Conservation (phyloP, 2,797 vertebrate genomes). For the Triplophysa bombifrons region DNA sequence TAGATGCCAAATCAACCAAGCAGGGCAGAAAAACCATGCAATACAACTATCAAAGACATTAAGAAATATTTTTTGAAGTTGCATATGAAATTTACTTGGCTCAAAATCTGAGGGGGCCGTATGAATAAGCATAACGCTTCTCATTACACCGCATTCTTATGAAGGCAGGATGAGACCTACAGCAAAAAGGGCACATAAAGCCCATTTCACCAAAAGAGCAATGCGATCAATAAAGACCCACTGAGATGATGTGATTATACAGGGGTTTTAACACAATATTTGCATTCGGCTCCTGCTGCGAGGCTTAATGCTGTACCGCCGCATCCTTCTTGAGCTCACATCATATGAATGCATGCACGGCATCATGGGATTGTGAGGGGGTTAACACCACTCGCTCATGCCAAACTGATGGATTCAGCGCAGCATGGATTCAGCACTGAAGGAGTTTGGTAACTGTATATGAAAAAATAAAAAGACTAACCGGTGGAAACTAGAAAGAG, state of each 20-base stretch:
- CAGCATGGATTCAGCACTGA: constrained; percentile 15
- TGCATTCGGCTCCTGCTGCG: constrained; percentile 19
- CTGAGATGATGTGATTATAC: constrained; percentile 28
- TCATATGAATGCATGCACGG: constrained; percentile 3
- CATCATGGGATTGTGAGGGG: constrained; percentile 19
- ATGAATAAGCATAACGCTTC: not conserved
- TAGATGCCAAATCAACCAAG: not conserved
- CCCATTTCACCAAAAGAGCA: constrained; percentile 1
- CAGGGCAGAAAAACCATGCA: not conserved
- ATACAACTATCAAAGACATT: not conserved
- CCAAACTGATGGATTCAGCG: constrained; percentile 35
- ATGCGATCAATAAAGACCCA: constrained; percentile 24
- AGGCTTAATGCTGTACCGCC: constrained; percentile 8
- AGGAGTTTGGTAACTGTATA: constrained; percentile 37
- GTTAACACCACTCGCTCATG: constrained; percentile 14
- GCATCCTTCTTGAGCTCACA: constrained; percentile 5
- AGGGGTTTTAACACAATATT: constrained; percentile 23
- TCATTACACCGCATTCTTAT: not conserved
- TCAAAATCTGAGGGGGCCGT: constrained; percentile 1
- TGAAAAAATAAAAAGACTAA: constrained; percentile 41
- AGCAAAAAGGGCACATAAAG: not conserved
- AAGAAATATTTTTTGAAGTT: not conserved
- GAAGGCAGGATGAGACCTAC: constrained; percentile 2
- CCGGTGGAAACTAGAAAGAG: constrained; percentile 20
- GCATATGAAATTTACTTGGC: not conserved